Evolutionary conservation across 2,888 invertebrate genomes (phyloP).

Genomic region (Drosophila helvetica): DNA sequence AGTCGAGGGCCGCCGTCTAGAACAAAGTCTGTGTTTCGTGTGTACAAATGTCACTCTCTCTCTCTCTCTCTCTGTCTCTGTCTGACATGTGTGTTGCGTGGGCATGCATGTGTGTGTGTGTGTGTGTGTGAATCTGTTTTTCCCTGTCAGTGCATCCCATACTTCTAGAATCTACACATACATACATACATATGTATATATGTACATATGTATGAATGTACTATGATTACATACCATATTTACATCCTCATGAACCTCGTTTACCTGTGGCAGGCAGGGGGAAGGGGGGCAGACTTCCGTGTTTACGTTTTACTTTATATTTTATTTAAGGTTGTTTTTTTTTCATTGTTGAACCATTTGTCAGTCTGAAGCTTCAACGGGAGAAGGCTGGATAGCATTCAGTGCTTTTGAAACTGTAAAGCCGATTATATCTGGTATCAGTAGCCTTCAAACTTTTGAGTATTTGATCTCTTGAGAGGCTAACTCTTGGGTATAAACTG

Average conservation of each 20-base stretch:
- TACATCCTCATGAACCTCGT: too few species aligned
- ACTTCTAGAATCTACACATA: constrained; percentile 3
- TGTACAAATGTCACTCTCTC: too few species aligned
- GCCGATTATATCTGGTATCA: too few species aligned
- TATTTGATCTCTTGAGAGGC: too few species aligned
- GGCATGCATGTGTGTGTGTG: constrained; percentile 9
- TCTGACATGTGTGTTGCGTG: constrained; percentile 52
- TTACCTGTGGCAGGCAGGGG: constrained; percentile 10
- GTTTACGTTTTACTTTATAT: constrained; percentile 42
- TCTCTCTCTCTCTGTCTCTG: constrained; percentile 12
- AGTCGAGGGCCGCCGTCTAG: constrained; percentile 22
- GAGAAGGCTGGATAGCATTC: too few species aligned
- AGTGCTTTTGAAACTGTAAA: too few species aligned
- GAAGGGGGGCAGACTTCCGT: constrained; percentile 50
- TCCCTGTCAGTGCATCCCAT: constrained; percentile 30
- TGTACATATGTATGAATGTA: constrained; percentile 1
- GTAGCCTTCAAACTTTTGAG: too few species aligned
- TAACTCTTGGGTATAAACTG: too few species aligned
- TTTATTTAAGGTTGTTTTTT: constrained; percentile 13
- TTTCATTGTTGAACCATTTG: constrained; percentile 10
- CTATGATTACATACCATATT: too few species aligned
- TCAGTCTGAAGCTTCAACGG: neutral
- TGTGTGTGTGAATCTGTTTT: constrained; percentile 25
- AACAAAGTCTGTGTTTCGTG: constrained; percentile 16
- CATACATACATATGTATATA: neutral